Base-by-base conservation (phyloP, 1,140 invertebrate genomes). In the Heliconius nattereri region DNA sequence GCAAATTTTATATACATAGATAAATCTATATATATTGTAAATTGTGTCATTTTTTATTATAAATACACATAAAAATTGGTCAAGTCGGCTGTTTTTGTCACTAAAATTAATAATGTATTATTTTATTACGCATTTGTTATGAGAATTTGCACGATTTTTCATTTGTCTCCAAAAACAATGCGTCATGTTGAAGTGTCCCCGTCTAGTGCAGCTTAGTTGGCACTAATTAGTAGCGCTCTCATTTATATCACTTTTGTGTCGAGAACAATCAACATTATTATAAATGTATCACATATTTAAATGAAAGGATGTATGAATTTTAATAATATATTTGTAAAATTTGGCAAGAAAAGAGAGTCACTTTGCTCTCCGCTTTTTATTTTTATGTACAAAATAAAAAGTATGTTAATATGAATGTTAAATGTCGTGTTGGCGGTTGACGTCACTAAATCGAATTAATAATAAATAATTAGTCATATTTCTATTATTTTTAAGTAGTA, bases 131-230 rank as follows among this genome's bases (percentile, higher is more conserved):
- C 16, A 66, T 29, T 26, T 66, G 26, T 66, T 13, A 29, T 66
- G 11, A 66, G 60, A 66, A 9, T 66, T 52, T 20, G 9, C 3
- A 8, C 60, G 13, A 29, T 16, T 66, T 66, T 26, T 26, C 60
- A 66, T 26, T 66, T 66, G 60, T 66, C 60, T 66, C 26, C 26
- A 66, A 66, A 66, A 66, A 66, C 60, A 66, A 66, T 66, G 60
- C 60, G 13, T 66, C 60, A 66, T 66, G 60, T 66, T 66, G 60
- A 66, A 66, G 23, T 66, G 7, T 66, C 29, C 60, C 60, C 60
- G 60, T 66, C 60, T 26, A 66, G 60, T 66, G 26, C 60, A 66
- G 60, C 60, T 66, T 66, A 66, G 60, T 29, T 66, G 23, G 26
- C 26, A 66, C 60, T 66, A 66, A 66, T 66, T 66, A 66, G 60